Conservation (phyloP, 2,113 vertebrate genomes). For the Naja naja region DNA sequence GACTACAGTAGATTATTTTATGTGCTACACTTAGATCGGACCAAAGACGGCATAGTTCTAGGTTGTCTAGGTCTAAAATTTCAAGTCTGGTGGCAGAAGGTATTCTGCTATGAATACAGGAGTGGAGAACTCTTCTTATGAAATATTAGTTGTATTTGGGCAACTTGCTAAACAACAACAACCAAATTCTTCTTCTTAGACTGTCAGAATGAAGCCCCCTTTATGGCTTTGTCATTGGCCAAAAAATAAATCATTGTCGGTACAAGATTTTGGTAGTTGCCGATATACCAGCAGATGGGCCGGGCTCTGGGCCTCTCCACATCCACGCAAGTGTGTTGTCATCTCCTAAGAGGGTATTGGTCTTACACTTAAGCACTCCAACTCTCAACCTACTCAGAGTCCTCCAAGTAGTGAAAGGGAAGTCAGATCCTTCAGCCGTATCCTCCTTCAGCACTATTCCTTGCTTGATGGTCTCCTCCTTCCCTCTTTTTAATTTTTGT, state of each 20-base stretch:
- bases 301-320: neutral
- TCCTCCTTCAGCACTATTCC: no score
- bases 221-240: neutral
- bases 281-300: neutral
- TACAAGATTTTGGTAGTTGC: neutral
- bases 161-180: neutral
- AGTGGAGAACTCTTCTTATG: no score
- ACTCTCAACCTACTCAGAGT: neutral
- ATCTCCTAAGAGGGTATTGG: neutral
- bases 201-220: neutral
- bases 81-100: no score
- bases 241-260: neutral
- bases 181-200: no score
- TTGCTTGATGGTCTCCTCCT: no score
- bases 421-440: no score
- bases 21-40: no score
- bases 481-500: no score
- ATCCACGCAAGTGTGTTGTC: neutral
- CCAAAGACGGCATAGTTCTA: no score
- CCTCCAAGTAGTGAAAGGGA: neutral
- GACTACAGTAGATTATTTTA: no score
- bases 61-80: no score
- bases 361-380: neutral
- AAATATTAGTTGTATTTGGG: neutral
- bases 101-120: no score